phyloP scores from a whole-genome alignment of 2,888 invertebrate genomes.

The Adela reaumurella region DNA sequence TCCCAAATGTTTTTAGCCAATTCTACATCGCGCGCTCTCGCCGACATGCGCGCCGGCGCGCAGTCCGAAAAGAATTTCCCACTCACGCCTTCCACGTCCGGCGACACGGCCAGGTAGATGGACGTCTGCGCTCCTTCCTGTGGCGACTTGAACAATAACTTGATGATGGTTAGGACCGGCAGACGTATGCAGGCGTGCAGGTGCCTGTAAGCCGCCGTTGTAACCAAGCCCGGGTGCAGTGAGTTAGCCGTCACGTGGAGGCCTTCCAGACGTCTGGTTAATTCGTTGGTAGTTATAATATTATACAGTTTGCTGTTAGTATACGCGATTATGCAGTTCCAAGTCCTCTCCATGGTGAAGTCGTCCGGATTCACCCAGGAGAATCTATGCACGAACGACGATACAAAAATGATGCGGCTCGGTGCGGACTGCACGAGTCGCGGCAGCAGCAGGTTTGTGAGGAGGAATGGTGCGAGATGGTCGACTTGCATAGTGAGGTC shows the following conservation, averaged over 20 bases:
- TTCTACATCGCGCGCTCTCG: constrained; percentile 57
- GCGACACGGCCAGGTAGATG: constrained; percentile 65
- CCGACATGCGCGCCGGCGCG: constrained; percentile 52
- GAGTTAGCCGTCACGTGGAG: constrained; percentile 72
- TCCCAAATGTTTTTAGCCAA: constrained; percentile 77
- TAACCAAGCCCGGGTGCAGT: constrained; percentile 77
- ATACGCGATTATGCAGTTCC: constrained; percentile 20
- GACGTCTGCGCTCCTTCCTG: constrained; percentile 75
- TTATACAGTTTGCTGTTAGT: constrained; percentile 75
- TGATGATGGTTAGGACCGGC: constrained; percentile 37
- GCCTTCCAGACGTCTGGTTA: constrained; percentile 59
- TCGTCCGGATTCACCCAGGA: constrained; percentile 17
- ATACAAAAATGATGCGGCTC: constrained; percentile 65
- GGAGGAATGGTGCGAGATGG: constrained; percentile 61
- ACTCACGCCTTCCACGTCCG: constrained; percentile 61
- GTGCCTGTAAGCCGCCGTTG: constrained; percentile 71
- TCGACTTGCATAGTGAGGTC: constrained; percentile 80
- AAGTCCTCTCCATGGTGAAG: no score
- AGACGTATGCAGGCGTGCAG: constrained; percentile 55
- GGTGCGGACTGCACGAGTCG: constrained; percentile 64
- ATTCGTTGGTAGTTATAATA: constrained; percentile 64
- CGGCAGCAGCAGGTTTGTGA: constrained; percentile 60
- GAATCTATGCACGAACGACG: constrained; percentile 63
- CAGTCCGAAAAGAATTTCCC: constrained; percentile 78
- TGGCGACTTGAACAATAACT: constrained; percentile 61